phyloP scores from a whole-genome alignment of 2,888 invertebrate species.

The Fabriciana adippe region DNA sequence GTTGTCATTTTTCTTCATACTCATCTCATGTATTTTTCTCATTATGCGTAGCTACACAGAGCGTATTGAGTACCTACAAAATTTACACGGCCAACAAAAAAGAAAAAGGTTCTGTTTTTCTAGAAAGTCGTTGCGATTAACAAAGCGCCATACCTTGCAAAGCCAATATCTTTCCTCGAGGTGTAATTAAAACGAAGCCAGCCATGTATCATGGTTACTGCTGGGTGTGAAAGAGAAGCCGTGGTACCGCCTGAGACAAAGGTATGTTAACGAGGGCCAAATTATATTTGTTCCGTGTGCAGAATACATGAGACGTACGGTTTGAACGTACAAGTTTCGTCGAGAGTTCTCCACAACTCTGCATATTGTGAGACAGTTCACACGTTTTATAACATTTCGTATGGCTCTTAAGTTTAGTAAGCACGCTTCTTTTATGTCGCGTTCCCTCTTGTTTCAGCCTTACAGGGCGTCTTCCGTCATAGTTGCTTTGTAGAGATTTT shows the following conservation, averaged over 20 bases:
- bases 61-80: not conserved
- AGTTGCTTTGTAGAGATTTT: conserved; percentile 31
- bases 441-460: conserved; percentile 33
- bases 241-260: conserved; percentile 35
- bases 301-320: conserved; percentile 54
- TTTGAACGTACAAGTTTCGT: conserved; percentile 43
- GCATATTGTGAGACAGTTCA: conserved; percentile 31
- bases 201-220: conserved; percentile 54
- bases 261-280: conserved; percentile 60
- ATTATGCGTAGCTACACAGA: not conserved
- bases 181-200: conserved; percentile 68
- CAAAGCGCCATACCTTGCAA: conserved; percentile 41
- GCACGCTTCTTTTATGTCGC: conserved; percentile 36
- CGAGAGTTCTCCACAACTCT: conserved; percentile 30
- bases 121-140: conserved; percentile 33
- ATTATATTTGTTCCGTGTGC: conserved; percentile 64
- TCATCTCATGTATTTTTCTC: not conserved
- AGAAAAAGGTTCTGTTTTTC: conserved; percentile 7
- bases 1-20: conserved; percentile 12
- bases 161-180: conserved; percentile 57
- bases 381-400: conserved; percentile 38
- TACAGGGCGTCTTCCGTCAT: conserved; percentile 30
- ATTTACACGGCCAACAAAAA: not conserved
- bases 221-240: conserved; percentile 45
- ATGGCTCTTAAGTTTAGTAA: conserved; percentile 34